Base-by-base conservation (phyloP, 2,797 vertebrate species). In the Peromyscus eremicus region DNA sequence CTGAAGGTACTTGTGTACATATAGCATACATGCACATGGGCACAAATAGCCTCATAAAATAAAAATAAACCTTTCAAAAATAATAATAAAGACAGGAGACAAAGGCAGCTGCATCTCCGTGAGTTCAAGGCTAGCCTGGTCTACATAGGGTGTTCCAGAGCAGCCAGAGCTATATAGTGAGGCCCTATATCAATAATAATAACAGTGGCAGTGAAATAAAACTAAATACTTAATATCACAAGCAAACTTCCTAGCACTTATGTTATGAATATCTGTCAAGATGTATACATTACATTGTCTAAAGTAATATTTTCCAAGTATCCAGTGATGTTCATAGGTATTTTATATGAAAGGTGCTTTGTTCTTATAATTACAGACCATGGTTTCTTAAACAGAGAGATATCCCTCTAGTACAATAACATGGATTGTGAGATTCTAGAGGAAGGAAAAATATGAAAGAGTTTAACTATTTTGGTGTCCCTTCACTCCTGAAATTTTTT, bases 201-300 rank as follows among this genome's bases (percentile, higher is more conserved):
- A 14, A 43, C 25, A 43, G 4, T 25, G 17, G 34, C 29, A 40
- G 14, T 62, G 64, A 87, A 93, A 77, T 32, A 87, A 73, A 57
- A 96, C 52, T 83, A 70, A 94, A 89, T 76, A 94, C n/a, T 89
- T 88, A 89, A 94, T 60, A 29, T 34, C 25, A 79, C 29, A 94
- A 16, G n/a, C 46, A 71, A 92, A 76, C 27, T 81, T 89, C 80
- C 86, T 82, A 92, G 27, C 40, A 94, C 64, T 60, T 91, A 43
- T 49, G 37, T 86, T 66, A 92, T 82, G 55, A 83, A 91, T 92
- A 55, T 96, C 34, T 94, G 32, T 92, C 84, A 94, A 81, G 70
- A 87, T 32, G 68, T 2, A 80, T 37, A 88, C 16, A 83, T 89
- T 75, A 40, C 79, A 52, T 80, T 87, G 52, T 57, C 43, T 70